Evolutionary conservation across 2,888 invertebrate genomes (phyloP), one percentile per base, ranked within the genome.

Genomic region (Panzeria rudis): DNA sequence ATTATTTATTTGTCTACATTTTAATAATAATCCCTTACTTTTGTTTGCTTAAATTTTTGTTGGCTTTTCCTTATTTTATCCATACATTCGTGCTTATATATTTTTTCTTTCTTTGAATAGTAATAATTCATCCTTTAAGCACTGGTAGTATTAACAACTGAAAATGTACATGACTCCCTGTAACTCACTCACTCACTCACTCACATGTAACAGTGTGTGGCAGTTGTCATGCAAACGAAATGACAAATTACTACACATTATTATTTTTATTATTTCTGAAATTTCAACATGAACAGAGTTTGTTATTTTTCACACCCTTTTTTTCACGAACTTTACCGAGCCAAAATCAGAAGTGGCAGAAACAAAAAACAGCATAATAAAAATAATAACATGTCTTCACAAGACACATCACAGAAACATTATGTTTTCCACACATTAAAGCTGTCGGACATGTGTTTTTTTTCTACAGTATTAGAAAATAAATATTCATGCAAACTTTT

Each of bases 191-290:
- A 56, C 29, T 29, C 29, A 29, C 5, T 29, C 29, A 29, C 5
- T 29, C 29, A 29, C 13, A 32, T 32, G 61, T 15, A 32, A 47
- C 61, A 47, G 35, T 4, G 29, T 4, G 29, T 35, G 9, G 47
- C 17, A 54, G 35, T 47, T 41, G 62, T 79, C 52, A 64, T 71
- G 64, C 54, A 52, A 66, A 54, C 54, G 17, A 72, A 85, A 78
- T 85, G 75, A 85, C 82, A 85, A 85, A 85, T 82, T 82, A 82
- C 78, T 78, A 56, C 59, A 81, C 77, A 81, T 81, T 78, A 78
- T 73, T 75, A 54, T 50, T 59, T 59, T 38, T 80, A 80, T 66
- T 64, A 64, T 80, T 66, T 64, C 20, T 20, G 23, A 62, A 52
- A 61, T 59, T 77, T 64, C 56, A 38, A 64, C 72, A 80, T 66